Base-by-base conservation (phyloP, 35 echinoderm and acorn worm genomes). In the Apostichopus japonicus region DNA sequence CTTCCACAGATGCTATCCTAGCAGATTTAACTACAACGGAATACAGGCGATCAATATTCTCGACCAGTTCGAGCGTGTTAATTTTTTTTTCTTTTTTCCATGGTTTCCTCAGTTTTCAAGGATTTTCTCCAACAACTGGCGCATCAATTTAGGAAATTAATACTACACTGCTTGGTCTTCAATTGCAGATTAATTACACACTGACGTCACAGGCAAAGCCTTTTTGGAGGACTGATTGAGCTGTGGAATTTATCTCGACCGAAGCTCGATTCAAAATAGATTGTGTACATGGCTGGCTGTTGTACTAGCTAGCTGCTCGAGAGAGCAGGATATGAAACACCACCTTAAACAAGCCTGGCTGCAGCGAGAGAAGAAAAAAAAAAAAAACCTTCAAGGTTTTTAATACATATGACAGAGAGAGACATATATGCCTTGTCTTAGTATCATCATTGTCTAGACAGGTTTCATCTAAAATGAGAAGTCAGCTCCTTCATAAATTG, bases 91-190 rank as follows among this genome's bases (percentile, higher is more conserved):
- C 1, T 61, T 61, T 80, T 57, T 57, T 16, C 8, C 14, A 83
- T 84, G 53, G 81, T 57, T 57, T 58, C 54, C 81, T 84, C 81
- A 56, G 81, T 84, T 84, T 84, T 84, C 81, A 84, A 84, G 81
- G 81, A 84, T 57, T 84, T 57, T 84, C 57, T 57, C 33, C 5
- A 84, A 84, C 81, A 84, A 84, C 81, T 84, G 81, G 81, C 53
- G 57, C 81, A 84, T 57, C 81, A 84, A 84, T 84, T 84, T 84
- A 84, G 81, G 54, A 84, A 84, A 84, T 84, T 84, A 84, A 84
- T 84, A 84, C 21, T 58, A 58, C 81, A 84, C 24, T 84, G 81
- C 55, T 84, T 17, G 81, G 54, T 84, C 54, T 55, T 58, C 27
- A 84, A 56, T 84, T 84, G 54, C 81, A 84, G 81, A 84, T 84